Evolutionary conservation across 2,888 invertebrate species (phyloP).

Genomic region (Lutraria lutraria): DNA sequence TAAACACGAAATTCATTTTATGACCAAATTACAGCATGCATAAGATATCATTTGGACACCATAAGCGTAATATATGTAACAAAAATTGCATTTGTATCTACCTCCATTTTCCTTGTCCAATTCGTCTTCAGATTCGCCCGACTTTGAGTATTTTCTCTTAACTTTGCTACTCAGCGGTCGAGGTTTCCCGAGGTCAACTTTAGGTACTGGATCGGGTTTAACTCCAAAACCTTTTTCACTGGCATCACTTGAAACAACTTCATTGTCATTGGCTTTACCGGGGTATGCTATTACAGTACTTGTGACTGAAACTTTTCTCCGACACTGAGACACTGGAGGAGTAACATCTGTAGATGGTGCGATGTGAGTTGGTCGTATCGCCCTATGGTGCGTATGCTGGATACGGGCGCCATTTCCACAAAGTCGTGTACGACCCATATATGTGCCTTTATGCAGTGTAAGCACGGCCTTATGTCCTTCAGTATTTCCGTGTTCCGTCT

Average conservation of each 20-base stretch:
- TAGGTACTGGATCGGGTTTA: neutral
- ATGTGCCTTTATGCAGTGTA: constrained; percentile 24
- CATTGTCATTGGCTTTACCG: neutral
- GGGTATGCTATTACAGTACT: neutral
- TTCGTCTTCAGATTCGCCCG: neutral
- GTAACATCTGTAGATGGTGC: neutral
- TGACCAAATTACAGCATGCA: no score
- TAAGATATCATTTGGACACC: no score
- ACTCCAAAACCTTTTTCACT: neutral
- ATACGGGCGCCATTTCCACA: neutral
- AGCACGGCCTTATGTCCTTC: constrained; percentile 33
- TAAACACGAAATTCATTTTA: no score
- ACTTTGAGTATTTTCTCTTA: neutral
- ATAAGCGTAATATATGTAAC: no score
- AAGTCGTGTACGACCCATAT: constrained; percentile 21
- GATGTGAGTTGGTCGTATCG: no score
- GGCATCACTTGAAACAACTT: neutral
- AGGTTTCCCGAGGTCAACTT: neutral
- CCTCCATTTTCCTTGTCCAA: neutral
- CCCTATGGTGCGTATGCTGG: neutral
- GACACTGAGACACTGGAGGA: neutral
- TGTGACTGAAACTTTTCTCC: constrained; percentile 6
- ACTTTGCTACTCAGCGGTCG: neutral
- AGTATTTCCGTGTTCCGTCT: constrained; percentile 29
- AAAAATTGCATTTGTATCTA: neutral